Evolutionary conservation across 2,113 vertebrate species (phyloP), one percentile per base, ranked within the genome.

Genomic region (Sturnus vulgaris): DNA sequence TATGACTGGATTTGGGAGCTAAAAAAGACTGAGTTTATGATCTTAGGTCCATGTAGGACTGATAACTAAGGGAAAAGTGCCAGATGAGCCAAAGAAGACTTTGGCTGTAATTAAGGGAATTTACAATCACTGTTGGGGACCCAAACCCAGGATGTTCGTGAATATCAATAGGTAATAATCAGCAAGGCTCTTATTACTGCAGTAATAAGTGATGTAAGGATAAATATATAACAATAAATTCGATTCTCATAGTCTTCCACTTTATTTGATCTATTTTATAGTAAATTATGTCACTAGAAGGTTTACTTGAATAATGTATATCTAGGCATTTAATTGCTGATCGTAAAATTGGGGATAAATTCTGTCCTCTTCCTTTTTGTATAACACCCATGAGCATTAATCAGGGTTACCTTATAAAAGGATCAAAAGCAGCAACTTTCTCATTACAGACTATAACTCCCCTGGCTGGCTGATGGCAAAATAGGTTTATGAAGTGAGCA

Each of bases 111-210:
- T 60, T 49, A 68, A 79, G 25, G 11, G 49, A 87, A 76, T 82
- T 93, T 75, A 24, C 24, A 64, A 39, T 31, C 56, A 30, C 10
- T 64, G 2, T 79, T 64, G 68, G 50, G 42, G 28, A 12, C 19
- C 24, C 20, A 85, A 71, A 60, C 2, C 3, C 22, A 37, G 12
- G 12, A 60, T 31, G 4, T 0, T 64, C 0, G 1, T 76, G 60
- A 82, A 30, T 75, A 84, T 40, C 24, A 30, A 9, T 20, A 89
- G 18, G 18, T 22, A 31, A 64, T 28, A 40, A 85, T 40, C 37
- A 60, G 11, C 56, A 89, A 55, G 33, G 17, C 19, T 91, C 33
- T 79, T 69, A 44, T 6, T 3, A 6, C 56, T 60, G 37, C n/a
- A 84, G 11, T n/a, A 71, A 18, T 33, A 75, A 78, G 13, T 44